A percentile compares a stretch with the other conserved stretches of the same genome.
phyloP scores from a whole-genome alignment of 2,797 vertebrate species.

The Poecilia velifera region DNA sequence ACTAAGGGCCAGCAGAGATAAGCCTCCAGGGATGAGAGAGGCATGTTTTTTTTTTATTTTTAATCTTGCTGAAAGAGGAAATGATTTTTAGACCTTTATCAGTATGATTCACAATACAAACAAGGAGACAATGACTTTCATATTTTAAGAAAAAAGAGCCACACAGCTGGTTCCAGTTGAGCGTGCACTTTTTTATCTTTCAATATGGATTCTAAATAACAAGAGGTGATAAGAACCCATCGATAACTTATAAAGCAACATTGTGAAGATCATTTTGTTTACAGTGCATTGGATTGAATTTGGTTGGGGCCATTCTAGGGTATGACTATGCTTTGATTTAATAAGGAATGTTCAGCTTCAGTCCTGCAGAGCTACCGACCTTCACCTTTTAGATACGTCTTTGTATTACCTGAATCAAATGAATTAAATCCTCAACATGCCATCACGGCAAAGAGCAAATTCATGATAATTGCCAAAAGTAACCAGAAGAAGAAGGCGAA shows the following conservation, averaged over 20 bases:
- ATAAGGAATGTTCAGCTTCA: not conserved
- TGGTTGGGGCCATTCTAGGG: not conserved
- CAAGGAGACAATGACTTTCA: slow-evolving; percentile 28
- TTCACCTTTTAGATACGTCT: not conserved
- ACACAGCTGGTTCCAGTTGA: slow-evolving; percentile 27
- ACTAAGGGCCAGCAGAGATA: slow-evolving; percentile 45
- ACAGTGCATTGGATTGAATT: not conserved
- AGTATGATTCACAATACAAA: slow-evolving; percentile 39
- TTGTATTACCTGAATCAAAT: not conserved
- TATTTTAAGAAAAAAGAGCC: slow-evolving; percentile 38
- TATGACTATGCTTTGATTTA: not conserved
- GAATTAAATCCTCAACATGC: not conserved
- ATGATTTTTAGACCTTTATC: slow-evolving; percentile 57
- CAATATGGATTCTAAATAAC: slow-evolving; percentile 24
- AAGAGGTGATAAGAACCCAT: slow-evolving; percentile 51
- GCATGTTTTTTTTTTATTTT: slow-evolving; percentile 44
- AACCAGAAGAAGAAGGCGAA: too few relatives aligned
- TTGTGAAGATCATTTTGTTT: slow-evolving; percentile 20
- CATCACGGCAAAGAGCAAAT: not conserved
- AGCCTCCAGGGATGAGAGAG: slow-evolving; percentile 36
- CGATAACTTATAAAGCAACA: slow-evolving; percentile 62
- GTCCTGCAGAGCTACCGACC: not conserved
- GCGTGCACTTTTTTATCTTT: slow-evolving; percentile 31
- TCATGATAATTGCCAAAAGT: too few relatives aligned
- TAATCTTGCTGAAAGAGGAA: slow-evolving; percentile 56